A percentile compares a stretch with the other conserved stretches of the same genome.
These are phyloP conservation scores for Formica aserva DNA, from an alignment of 2,888 invertebrate species.

Conservation along the genomic window DNA sequence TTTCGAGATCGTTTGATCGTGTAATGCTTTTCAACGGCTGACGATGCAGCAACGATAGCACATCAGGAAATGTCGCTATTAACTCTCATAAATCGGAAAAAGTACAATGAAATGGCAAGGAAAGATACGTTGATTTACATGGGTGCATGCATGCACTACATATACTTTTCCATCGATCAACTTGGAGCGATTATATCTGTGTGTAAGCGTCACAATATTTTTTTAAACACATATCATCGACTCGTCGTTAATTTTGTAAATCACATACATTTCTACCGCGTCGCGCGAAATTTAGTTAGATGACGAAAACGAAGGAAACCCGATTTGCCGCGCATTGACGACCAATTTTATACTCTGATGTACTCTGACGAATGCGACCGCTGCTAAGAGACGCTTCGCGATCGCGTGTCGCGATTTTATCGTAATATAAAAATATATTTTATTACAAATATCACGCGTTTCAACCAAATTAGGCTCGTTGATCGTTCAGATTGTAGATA, in stretches of 20 bases:
- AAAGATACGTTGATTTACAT: slow-evolving; percentile 34
- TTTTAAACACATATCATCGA: slow-evolving; percentile 71
- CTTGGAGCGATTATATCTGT: slow-evolving; percentile 60
- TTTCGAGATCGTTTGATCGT: slow-evolving; percentile 62
- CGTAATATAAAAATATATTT: slow-evolving; percentile 82
- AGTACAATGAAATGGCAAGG: slow-evolving; percentile 13
- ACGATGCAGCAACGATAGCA: slow-evolving; percentile 40
- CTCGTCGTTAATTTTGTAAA: slow-evolving; percentile 60
- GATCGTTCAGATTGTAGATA: slow-evolving; percentile 59
- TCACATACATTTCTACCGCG: slow-evolving; percentile 31
- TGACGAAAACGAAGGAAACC: slow-evolving; percentile 39
- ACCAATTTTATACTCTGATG: slow-evolving; percentile 81
- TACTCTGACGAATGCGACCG: slow-evolving; percentile 56
- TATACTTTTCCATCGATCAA: slow-evolving; percentile 45
- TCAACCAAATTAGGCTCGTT: slow-evolving; percentile 76
- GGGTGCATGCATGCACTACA: slow-evolving; percentile 33
- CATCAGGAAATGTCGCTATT: slow-evolving; percentile 48
- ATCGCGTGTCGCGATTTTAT: slow-evolving; percentile 62
- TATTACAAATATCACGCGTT: slow-evolving; percentile 81
- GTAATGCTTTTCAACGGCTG: slow-evolving; percentile 69
- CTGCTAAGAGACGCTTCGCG: slow-evolving; percentile 59
- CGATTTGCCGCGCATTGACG: slow-evolving; percentile 66
- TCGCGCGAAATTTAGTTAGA: slow-evolving; percentile 50
- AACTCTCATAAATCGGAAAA: slow-evolving; percentile 69
- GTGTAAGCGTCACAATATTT: slow-evolving; percentile 64